These are phyloP conservation scores for Pocillopora grandis DNA, from an alignment of 92 coral and sea anemone genomes.

Conservation along the genomic window DNA sequence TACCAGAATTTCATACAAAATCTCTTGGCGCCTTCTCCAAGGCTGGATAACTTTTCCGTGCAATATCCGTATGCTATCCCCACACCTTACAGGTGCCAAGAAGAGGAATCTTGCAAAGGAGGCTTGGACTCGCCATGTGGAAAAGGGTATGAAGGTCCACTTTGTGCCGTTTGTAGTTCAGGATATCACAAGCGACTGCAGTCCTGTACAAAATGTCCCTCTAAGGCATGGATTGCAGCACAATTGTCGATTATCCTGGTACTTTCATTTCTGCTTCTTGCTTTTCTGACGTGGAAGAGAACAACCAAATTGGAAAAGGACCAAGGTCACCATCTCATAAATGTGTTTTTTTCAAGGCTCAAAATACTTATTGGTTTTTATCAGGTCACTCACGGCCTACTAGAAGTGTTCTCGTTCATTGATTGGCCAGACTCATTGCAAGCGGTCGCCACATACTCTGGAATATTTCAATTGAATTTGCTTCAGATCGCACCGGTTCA, in stretches of 20 bases:
- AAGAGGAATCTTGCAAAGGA: slow-evolving; percentile 28
- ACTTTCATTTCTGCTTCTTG: neutral
- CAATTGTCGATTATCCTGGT: neutral
- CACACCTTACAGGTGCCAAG: slow-evolving; percentile 16
- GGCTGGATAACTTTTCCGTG: slow-evolving; percentile 6
- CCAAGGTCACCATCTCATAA: neutral
- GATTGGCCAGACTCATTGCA: neutral
- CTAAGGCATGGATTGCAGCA: slow-evolving; percentile 9
- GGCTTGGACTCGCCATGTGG: slow-evolving; percentile 28
- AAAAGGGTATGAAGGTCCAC: slow-evolving; percentile 35
- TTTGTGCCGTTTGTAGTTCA: slow-evolving; percentile 30
- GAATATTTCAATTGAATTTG: neutral
- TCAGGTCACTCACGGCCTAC: neutral
- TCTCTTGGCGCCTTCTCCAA: neutral
- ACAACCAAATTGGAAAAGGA: neutral
- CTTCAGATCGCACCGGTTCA: neutral
- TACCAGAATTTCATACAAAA: slow-evolving; percentile 13
- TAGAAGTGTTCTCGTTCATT: neutral
- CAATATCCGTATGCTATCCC: neutral
- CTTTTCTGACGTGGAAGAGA: neutral
- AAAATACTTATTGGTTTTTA: neutral
- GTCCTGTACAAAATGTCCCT: slow-evolving; percentile 16
- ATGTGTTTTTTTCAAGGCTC: neutral
- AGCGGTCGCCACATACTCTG: neutral
- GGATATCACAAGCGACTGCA: slow-evolving; percentile 24